Percentiles rank a stretch among this genome's conserved stretches.
Conservation (phyloP, 2,113 vertebrate species). For the Nymphicus hollandicus region DNA sequence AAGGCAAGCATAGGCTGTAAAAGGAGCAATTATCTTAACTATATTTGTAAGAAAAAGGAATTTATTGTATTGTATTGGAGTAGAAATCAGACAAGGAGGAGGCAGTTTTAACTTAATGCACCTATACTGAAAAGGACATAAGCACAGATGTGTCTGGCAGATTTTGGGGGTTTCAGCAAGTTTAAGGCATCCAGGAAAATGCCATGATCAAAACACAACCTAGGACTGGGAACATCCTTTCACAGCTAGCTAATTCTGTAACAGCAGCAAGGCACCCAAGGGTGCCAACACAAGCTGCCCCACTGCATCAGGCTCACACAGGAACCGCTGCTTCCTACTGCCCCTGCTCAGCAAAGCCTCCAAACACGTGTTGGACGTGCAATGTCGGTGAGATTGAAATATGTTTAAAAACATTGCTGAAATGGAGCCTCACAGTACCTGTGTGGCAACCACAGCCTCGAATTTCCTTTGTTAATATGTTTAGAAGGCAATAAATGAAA, state of each 20-base stretch:
- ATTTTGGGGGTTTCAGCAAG: neutral
- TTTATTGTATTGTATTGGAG: neutral
- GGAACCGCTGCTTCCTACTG: accelerated
- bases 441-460: neutral
- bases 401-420: neutral
- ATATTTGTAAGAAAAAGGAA: neutral
- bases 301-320: neutral
- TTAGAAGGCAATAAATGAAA: neutral
- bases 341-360: neutral
- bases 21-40: neutral
- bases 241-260: neutral
- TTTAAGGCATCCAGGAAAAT: neutral
- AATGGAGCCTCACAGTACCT: neutral
- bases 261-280: neutral
- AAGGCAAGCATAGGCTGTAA: neutral
- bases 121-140: neutral
- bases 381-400: neutral
- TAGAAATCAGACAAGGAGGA: neutral
- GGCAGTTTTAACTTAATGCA: neutral
- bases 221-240: neutral
- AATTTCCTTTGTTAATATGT: neutral
- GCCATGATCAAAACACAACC: neutral
- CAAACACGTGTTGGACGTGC: accelerated
- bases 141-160: neutral
- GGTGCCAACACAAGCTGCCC: neutral